Evolutionary conservation across 2,797 vertebrate species (phyloP).

Genomic region (Serranus cabrilla): DNA sequence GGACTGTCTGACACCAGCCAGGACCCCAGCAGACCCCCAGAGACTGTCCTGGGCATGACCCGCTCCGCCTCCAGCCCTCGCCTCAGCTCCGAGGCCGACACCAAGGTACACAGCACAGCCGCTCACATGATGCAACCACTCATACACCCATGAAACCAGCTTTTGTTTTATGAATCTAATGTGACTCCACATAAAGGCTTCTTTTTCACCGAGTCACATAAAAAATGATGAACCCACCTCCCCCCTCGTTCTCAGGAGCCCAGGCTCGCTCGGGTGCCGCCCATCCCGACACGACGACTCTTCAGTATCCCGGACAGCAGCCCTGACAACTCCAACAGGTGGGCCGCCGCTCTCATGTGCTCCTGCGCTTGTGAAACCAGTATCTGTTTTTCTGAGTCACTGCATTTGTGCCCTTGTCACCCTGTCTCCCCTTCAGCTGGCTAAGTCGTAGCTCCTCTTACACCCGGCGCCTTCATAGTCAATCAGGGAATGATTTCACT

Average conservation of each 20-base stretch:
- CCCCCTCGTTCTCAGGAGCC: conserved; percentile 82
- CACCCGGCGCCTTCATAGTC: conserved; percentile 86
- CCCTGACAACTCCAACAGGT: conserved; percentile 87
- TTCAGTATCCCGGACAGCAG: conserved; percentile 87
- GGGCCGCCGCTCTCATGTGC: conserved; percentile 20
- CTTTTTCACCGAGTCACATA: conserved; percentile 31
- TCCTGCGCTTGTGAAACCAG: conserved; percentile 39
- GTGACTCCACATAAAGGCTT: conserved; percentile 38
- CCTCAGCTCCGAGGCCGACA: conserved; percentile 85
- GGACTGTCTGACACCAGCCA: conserved; percentile 78
- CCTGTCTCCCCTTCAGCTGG: conserved; percentile 78
- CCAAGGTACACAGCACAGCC: conserved; percentile 73
- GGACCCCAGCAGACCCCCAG: conserved; percentile 74
- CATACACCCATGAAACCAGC: conserved; percentile 19
- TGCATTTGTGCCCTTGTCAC: conserved; percentile 63
- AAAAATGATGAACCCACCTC: conserved; percentile 32
- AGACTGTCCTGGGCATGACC: conserved; percentile 81
- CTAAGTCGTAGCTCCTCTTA: conserved; percentile 89
- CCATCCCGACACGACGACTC: conserved; percentile 86
- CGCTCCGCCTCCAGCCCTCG: conserved; percentile 90
- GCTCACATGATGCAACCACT: conserved; percentile 19
- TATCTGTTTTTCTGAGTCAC: conserved; percentile 62
- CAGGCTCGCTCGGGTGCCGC: conserved; percentile 87
- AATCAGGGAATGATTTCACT: conserved; percentile 83
- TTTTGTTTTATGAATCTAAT: conserved; percentile 13